A percentile compares a stretch with the other conserved stretches of the same genome.
Evolutionary conservation across 2,113 vertebrate genomes (phyloP).

Genomic region (Microcebus ravelobensis): DNA sequence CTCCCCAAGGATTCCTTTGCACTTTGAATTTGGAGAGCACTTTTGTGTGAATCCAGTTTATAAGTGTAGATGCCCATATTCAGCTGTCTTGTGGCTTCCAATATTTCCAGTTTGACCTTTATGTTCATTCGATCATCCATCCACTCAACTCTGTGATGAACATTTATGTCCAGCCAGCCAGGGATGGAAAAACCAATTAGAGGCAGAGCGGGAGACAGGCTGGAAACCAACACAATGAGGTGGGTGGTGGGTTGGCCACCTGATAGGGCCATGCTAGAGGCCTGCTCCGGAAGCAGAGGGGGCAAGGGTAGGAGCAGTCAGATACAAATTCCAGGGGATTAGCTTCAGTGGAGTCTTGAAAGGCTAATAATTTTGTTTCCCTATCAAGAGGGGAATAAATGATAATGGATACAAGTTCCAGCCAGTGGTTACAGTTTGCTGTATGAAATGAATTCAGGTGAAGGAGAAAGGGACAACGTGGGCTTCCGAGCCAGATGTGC

Average conservation of each 20-base stretch:
- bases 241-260: background rate
- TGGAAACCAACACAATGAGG: background rate
- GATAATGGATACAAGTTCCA: background rate
- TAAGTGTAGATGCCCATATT: background rate
- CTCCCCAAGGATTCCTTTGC: background rate
- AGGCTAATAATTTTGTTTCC: background rate
- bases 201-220: background rate
- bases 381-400: background rate
- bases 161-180: background rate
- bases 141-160: background rate
- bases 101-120: background rate
- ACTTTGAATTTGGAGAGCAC: background rate
- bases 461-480: background rate
- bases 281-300: background rate
- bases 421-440: background rate
- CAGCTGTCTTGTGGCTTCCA: background rate
- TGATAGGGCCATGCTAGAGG: background rate
- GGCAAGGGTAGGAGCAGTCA: background rate
- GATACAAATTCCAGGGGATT: background rate
- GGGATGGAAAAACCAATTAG: background rate
- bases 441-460: background rate
- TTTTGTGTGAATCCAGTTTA: background rate
- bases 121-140: background rate
- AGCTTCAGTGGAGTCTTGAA: background rate
- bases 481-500: background rate